Conservation (phyloP, 2,113 vertebrate species). For the Sterna hirundo region DNA sequence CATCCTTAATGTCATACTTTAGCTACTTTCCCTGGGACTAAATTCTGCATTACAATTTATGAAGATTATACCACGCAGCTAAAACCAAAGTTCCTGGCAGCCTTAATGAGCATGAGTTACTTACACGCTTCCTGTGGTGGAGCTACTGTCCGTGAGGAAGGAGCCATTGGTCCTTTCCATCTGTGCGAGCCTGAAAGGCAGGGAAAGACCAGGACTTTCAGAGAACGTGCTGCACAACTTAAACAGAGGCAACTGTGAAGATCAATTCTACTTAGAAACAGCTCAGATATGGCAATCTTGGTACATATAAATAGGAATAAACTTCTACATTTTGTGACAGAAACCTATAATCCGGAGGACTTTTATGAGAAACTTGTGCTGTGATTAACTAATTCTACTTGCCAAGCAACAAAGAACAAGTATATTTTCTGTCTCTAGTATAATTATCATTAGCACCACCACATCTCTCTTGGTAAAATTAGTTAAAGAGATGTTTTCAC, state of each 20-base stretch:
- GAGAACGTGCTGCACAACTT: background rate
- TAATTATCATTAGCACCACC: constrained; percentile 30
- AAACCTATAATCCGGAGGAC: background rate
- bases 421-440: background rate
- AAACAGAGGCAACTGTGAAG: background rate
- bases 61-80: background rate
- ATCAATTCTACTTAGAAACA: background rate
- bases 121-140: constrained; percentile 97
- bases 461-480: constrained; percentile 12
- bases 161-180: constrained; percentile 96
- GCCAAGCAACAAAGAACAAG: background rate
- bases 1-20: background rate
- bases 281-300: background rate
- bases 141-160: constrained; percentile 94
- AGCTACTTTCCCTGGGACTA: background rate
- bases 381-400: constrained; percentile 37
- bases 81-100: background rate
- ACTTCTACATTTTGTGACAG: background rate
- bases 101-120: constrained; percentile 55
- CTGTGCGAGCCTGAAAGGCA: constrained; percentile 86
- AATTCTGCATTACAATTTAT: background rate
- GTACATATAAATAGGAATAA: background rate
- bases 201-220: background rate
- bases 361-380: background rate
- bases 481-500: constrained; percentile 38